Percentiles rank a stretch among this genome's conserved stretches.
These are phyloP conservation scores for Botia kubotai DNA, from an alignment of 2,797 vertebrate species.

Conservation along the genomic window DNA sequence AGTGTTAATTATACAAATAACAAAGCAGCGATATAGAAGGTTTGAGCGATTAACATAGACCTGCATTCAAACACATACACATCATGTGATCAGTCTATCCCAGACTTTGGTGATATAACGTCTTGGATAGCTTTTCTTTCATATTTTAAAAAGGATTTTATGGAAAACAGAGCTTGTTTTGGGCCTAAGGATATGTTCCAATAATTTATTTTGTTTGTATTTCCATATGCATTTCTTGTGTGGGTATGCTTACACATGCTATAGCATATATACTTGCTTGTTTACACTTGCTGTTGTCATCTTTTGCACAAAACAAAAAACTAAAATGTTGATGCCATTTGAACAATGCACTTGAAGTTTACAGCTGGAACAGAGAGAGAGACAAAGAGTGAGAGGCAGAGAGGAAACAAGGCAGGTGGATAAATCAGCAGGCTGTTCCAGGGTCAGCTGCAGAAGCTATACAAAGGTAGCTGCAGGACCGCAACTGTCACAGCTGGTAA, in stretches of 20 bases:
- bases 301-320: not conserved
- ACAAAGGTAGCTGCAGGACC: not conserved
- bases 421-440: slow-evolving; percentile 39
- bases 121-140: slow-evolving; percentile 23
- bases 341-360: not conserved
- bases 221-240: slow-evolving; percentile 1
- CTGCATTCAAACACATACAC: slow-evolving; percentile 54
- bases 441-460: slow-evolving; percentile 24
- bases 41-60: slow-evolving; percentile 39
- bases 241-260: not conserved
- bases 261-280: not conserved
- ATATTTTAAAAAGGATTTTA: slow-evolving; percentile 15
- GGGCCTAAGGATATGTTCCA: not conserved
- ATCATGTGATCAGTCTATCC: slow-evolving; percentile 9
- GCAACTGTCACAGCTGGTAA: not conserved
- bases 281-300: not conserved
- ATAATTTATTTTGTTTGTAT: not conserved
- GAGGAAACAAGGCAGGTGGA: slow-evolving; percentile 29
- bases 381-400: not conserved
- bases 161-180: not conserved
- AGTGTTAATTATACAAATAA: slow-evolving; percentile 21
- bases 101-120: slow-evolving; percentile 3
- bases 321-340: not conserved
- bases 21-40: not conserved
- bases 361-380: slow-evolving; percentile 21